phyloP scores from a whole-genome alignment of 2,113 vertebrate species.

The Thomomys bottae region DNA sequence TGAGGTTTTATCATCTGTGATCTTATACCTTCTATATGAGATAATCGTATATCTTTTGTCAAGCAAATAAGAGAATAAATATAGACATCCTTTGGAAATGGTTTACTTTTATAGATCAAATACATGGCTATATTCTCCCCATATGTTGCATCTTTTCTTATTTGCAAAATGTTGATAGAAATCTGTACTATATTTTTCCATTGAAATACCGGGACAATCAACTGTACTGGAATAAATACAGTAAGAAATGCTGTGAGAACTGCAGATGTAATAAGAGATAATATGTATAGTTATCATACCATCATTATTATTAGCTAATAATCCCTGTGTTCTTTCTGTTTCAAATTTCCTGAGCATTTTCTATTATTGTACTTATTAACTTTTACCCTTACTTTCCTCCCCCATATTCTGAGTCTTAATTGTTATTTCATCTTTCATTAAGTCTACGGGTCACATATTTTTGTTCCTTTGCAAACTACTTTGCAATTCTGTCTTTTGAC shows the following conservation, averaged over 20 bases:
- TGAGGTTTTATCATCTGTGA: not conserved
- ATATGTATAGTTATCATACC: not conserved
- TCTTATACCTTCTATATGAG: not conserved
- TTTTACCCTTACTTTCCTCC: not conserved
- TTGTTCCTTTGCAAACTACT: not conserved
- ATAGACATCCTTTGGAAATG: constrained; percentile 23
- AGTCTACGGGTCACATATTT: not conserved
- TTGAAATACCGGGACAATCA: not conserved
- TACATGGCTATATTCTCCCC: not conserved
- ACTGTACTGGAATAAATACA: not conserved
- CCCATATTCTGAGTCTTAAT: not conserved
- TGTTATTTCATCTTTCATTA: not conserved
- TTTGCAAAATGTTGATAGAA: not conserved
- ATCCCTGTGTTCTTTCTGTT: not conserved
- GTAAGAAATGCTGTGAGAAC: not conserved
- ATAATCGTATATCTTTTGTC: not conserved
- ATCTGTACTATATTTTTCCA: not conserved
- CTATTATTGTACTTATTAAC: not conserved
- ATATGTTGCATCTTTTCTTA: not conserved
- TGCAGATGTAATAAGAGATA: not conserved
- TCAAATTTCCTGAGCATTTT: not conserved
- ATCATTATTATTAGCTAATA: not conserved
- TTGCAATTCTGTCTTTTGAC: not conserved
- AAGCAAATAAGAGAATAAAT: not conserved
- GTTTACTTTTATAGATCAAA: not conserved